Evolutionary conservation across 2,797 vertebrate species (phyloP).

Genomic region (Labeo calbasu): DNA sequence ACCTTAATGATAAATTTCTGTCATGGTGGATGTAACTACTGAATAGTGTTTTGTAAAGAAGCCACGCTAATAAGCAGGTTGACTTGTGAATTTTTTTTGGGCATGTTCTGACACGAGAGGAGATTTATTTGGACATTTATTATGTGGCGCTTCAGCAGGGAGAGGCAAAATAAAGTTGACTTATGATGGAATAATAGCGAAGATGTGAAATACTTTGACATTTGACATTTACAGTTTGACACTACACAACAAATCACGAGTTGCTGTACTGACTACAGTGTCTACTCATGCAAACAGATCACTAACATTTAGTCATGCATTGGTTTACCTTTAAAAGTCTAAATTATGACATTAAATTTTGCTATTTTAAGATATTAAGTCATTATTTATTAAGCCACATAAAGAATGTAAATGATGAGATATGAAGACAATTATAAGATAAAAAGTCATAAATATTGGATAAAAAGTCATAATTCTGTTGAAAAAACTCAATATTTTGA

Average conservation of each 20-base stretch:
- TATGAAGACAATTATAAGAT: not conserved
- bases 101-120: not conserved
- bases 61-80: not conserved
- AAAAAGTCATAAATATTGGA: not conserved
- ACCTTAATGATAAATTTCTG: not conserved
- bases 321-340: no score
- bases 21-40: not conserved
- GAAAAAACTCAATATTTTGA: not conserved
- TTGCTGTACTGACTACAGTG: not conserved
- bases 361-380: not conserved
- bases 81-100: not conserved
- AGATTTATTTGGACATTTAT: constrained; percentile 48
- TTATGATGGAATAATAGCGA: not conserved
- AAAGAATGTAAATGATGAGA: not conserved
- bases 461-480: not conserved
- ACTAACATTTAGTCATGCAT: not conserved
- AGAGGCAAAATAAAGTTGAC: constrained; percentile 25
- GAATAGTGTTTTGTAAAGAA: not conserved
- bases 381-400: not conserved
- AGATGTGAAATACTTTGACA: not conserved
- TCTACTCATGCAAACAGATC: not conserved
- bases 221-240: not conserved
- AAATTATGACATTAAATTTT: not conserved
- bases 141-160: constrained; percentile 59
- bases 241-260: not conserved